A percentile compares a stretch with the other conserved stretches of the same genome.
Evolutionary conservation across 1,140 invertebrate genomes (phyloP).

Genomic region (Drosophila rhopaloa): DNA sequence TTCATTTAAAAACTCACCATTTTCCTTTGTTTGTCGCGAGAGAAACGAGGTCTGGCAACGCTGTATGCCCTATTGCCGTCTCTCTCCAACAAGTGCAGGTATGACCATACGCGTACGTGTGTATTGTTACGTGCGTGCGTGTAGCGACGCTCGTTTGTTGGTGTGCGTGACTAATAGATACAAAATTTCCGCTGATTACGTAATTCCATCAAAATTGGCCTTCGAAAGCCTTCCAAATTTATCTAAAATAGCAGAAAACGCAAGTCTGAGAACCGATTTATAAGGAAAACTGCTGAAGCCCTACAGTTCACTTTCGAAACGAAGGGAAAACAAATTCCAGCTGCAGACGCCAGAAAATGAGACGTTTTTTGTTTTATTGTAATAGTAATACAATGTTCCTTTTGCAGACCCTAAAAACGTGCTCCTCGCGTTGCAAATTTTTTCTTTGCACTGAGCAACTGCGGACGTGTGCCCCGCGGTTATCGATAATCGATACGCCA

Average conservation of each 20-base stretch:
- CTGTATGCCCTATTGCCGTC: constrained; percentile 44
- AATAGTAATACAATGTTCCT: constrained; percentile 4
- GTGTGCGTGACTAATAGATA: constrained; percentile 32
- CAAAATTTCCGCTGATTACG: constrained; percentile 35
- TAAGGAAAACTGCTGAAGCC: not conserved
- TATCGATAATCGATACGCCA: constrained; percentile 34
- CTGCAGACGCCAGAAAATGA: constrained; percentile 8
- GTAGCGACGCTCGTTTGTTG: not conserved
- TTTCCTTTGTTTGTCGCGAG: constrained; percentile 11
- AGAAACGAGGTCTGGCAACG: constrained; percentile 54
- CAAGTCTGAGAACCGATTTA: constrained; percentile 18
- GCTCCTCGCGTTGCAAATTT: constrained; percentile 24
- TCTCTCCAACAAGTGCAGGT: constrained; percentile 31
- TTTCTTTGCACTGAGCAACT: constrained; percentile 24
- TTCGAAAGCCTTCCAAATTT: constrained; percentile 8
- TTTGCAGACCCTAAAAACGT: constrained; percentile 22
- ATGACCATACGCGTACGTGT: constrained; percentile 13
- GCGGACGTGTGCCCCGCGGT: constrained; percentile 9
- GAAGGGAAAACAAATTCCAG: constrained; percentile 10
- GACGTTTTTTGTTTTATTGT: constrained; percentile 14
- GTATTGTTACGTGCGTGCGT: constrained; percentile 4
- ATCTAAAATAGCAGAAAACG: constrained; percentile 36
- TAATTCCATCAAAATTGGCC: constrained; percentile 31
- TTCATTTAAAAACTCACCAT: constrained; percentile 53
- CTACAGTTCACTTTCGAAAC: constrained; percentile 34